phyloP scores from a whole-genome alignment of 1,140 invertebrate species.

The Calycopis cecrops region DNA sequence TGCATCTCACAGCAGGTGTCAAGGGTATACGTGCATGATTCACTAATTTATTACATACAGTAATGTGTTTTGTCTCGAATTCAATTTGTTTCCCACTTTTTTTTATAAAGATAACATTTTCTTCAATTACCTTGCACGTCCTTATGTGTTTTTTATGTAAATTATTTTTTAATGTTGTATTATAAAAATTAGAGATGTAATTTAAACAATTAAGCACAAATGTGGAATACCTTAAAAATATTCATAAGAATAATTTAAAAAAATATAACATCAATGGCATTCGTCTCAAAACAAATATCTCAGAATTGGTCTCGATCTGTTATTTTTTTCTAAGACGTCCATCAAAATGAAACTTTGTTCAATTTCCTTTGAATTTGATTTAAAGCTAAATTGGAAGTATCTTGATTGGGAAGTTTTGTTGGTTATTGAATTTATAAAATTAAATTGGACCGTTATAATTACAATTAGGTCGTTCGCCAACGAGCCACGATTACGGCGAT shows the following conservation, averaged over 20 bases:
- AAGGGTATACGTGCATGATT: constrained; percentile 36
- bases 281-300: too few relatives aligned
- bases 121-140: not conserved
- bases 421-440: constrained; percentile 11
- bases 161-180: not conserved
- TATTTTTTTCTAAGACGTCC: too few relatives aligned
- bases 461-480: constrained; percentile 2
- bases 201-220: not conserved
- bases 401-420: constrained; percentile 11
- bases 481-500: constrained; percentile 3
- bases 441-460: constrained; percentile 8
- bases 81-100: constrained; percentile 8
- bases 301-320: too few relatives aligned
- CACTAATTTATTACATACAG: constrained; percentile 54
- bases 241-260: too few relatives aligned
- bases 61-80: constrained; percentile 34
- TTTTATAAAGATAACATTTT: not conserved
- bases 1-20: constrained; percentile 49
- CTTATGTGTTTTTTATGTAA: constrained; percentile 6
- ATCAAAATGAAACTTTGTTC: constrained; percentile 44
- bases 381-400: constrained; percentile 32
- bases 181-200: not conserved
- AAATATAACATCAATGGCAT: too few relatives aligned
- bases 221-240: too few relatives aligned
- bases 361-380: constrained; percentile 35